Evolutionary conservation across 2,797 vertebrate genomes (phyloP), one percentile per base, ranked within the genome.

Genomic region (Phataginus tricuspis): DNA sequence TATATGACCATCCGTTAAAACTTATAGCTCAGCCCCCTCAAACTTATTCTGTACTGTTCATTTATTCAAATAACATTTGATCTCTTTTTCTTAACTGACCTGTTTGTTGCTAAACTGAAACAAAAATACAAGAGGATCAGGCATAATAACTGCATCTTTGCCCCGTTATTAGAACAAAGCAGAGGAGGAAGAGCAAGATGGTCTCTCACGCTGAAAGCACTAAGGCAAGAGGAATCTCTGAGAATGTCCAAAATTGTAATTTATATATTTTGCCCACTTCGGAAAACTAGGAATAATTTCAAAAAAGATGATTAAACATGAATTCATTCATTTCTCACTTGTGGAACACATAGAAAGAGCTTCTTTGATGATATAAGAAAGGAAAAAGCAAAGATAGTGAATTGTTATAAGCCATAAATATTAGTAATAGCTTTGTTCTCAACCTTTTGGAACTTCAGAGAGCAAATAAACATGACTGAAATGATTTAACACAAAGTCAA

Each of bases 21-120:
- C 94, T 98, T 97, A 94, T 92, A 96, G 96, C 97, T 98, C 98
- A 97, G 98, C 96, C 93, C 87, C 96, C 94, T 98, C 93, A 96
- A 97, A 96, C 95, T 98, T 97, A 96, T 96, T 95, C 94, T 94
- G 93, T 63, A n/a, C 57, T 61, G 10, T 63, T 92, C 53, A 68
- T 53, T 82, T 72, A 69, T 64, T 96, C 69, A 80, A 90, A 79
- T 66, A 39, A 61, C 19, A 39, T 91, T 91, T 86, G 21, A 80
- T 94, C 83, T 64, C 51, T n/a, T 97, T 95, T 95, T 96, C 63
- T 80, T 90, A 92, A 71, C 79, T 96, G 39, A 94, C 92, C n/a
- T 78, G 79, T 77, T 84, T 92, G 23, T 42, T 88, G 68, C n/a
- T 90, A 91, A 92, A 83, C 27, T 69, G 68, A 74, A 83, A 86